Percentiles rank a stretch among this genome's conserved stretches.
Evolutionary conservation across 2,797 vertebrate genomes (phyloP).

Genomic region (Simalia tracyae): DNA sequence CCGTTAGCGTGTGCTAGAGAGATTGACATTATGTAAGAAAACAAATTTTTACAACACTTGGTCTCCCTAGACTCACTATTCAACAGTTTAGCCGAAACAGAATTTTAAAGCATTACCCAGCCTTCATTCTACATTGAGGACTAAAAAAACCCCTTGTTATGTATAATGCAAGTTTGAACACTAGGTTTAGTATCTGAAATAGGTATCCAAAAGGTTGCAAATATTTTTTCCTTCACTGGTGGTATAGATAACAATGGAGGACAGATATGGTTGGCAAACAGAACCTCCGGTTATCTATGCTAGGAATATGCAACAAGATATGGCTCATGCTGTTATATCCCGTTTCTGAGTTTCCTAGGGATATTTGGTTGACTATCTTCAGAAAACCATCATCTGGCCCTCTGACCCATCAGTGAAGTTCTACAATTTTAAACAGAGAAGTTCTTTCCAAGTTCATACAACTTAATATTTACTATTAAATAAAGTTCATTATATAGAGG

Average conservation of each 20-base stretch:
- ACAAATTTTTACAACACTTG: not conserved
- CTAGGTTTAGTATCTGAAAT: not conserved
- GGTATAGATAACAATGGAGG: not conserved
- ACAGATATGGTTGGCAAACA: not conserved
- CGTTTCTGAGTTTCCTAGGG: not conserved
- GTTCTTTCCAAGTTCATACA: not conserved
- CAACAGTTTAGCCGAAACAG: not conserved
- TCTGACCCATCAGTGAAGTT: not conserved
- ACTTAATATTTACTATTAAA: not conserved
- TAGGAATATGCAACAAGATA: not conserved
- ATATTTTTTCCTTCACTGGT: not conserved
- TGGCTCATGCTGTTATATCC: not conserved
- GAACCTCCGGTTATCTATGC: not conserved
- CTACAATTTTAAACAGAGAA: not conserved
- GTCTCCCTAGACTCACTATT: not conserved
- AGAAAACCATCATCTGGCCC: not conserved
- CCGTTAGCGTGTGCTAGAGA: slow-evolving; percentile 91
- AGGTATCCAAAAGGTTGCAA: not conserved
- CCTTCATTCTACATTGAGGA: not conserved
- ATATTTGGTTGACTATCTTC: not conserved
- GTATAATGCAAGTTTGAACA: not conserved
- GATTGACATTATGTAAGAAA: not conserved
- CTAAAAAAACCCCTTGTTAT: not conserved
- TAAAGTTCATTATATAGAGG: not conserved
- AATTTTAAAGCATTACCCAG: not conserved